These are phyloP conservation scores for Podarcis cretensis DNA, from an alignment of 2,113 vertebrate species.

Conservation along the genomic window DNA sequence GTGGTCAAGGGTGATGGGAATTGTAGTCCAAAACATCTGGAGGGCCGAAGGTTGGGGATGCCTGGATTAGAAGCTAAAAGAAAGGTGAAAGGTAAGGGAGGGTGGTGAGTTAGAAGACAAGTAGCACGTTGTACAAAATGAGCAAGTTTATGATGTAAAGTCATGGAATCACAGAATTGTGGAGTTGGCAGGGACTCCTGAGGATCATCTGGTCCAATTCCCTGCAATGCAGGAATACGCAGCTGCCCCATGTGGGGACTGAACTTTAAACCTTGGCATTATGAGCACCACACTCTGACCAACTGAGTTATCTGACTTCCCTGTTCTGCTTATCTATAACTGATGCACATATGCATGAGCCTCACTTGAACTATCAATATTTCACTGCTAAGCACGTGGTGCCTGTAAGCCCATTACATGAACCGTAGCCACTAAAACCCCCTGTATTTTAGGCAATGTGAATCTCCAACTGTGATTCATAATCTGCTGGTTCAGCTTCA, in stretches of 20 bases:
- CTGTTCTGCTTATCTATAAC: background rate
- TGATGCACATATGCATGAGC: background rate
- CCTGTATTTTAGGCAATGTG: background rate
- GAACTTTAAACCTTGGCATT: background rate
- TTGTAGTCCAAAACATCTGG: background rate
- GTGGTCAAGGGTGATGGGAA: too few species aligned
- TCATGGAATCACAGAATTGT: background rate
- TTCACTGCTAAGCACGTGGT: background rate
- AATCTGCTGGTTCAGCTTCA: background rate
- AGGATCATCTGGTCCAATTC: background rate
- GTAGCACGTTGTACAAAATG: background rate
- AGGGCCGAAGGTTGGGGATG: too few species aligned
- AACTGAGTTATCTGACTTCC: background rate
- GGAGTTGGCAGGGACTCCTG: background rate
- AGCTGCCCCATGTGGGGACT: too few species aligned
- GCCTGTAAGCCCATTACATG: background rate
- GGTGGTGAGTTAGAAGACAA: background rate
- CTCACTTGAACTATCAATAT: background rate
- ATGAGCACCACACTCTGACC: background rate
- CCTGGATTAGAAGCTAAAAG: background rate
- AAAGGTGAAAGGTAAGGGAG: background rate
- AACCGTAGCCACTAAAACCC: background rate
- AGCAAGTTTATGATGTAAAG: background rate
- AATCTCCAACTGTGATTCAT: background rate
- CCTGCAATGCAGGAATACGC: too few species aligned